Conservation (phyloP, 2,888 invertebrate species). For the Xanthia togata region DNA sequence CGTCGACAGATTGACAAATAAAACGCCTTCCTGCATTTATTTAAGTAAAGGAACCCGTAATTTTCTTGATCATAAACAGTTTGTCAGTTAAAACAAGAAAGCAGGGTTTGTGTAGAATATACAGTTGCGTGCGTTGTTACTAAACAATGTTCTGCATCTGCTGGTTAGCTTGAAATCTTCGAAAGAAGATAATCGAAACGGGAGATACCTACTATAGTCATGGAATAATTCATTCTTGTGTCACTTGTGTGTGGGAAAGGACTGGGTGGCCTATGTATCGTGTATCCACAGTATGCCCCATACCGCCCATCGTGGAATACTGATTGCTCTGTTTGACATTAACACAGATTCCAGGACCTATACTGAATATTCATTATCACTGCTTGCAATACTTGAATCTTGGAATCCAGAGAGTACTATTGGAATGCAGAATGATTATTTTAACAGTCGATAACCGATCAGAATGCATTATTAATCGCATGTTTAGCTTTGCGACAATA, state of each 20-base stretch:
- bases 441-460: neutral
- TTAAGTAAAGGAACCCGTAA: slow-evolving; percentile 10
- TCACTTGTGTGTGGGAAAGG: neutral
- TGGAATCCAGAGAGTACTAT: slow-evolving; percentile 20
- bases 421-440: slow-evolving; percentile 14
- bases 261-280: neutral
- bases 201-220: neutral
- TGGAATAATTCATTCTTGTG: neutral
- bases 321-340: slow-evolving; percentile 30
- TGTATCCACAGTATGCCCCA: neutral
- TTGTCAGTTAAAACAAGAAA: slow-evolving; percentile 18
- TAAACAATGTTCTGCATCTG: slow-evolving; percentile 1
- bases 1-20: slow-evolving; percentile 30
- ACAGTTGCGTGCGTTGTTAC: slow-evolving; percentile 1
- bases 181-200: neutral
- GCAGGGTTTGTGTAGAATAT: neutral
- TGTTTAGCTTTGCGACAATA: neutral
- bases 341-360: slow-evolving; percentile 35
- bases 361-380: slow-evolving; percentile 44
- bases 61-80: slow-evolving; percentile 28
- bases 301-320: slow-evolving; percentile 20
- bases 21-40: slow-evolving; percentile 39
- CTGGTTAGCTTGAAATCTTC: slow-evolving; percentile 1
- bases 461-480: neutral
- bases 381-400: slow-evolving; percentile 20